A percentile compares a stretch with the other conserved stretches of the same genome.
phyloP scores from a whole-genome alignment of 2,113 vertebrate genomes.

The Poeciliopsis occidentalis region DNA sequence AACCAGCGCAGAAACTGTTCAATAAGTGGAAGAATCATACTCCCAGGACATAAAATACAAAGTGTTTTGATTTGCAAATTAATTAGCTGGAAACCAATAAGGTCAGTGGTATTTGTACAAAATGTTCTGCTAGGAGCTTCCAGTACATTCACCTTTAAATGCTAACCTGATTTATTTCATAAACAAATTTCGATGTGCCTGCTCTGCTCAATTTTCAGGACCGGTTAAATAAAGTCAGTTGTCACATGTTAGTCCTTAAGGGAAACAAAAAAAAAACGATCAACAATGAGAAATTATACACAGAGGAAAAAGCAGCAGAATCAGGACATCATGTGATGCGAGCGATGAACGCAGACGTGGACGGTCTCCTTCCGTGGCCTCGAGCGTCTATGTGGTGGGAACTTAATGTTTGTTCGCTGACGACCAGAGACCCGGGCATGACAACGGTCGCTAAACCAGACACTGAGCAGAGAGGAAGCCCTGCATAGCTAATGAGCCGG shows the following conservation, averaged over 20 bases:
- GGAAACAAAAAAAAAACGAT: conserved; percentile 7
- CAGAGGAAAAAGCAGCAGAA: conserved; percentile 7
- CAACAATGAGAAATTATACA: conserved; percentile 24
- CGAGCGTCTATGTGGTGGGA: conserved; percentile 13
- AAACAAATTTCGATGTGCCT: background rate
- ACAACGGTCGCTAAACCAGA: conserved; percentile 76
- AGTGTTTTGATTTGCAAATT: too few relatives aligned
- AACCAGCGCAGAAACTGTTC: too few relatives aligned
- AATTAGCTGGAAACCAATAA: too few relatives aligned
- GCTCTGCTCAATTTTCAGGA: background rate
- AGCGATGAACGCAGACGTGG: conserved; percentile 2
- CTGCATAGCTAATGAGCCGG: conserved; percentile 75
- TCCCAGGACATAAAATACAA: too few relatives aligned
- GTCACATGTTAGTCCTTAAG: conserved; percentile 22
- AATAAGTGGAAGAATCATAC: too few relatives aligned
- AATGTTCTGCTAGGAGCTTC: too few relatives aligned
- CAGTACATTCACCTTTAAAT: too few relatives aligned
- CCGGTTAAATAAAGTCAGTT: conserved; percentile 8
- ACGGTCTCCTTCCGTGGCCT: conserved; percentile 5
- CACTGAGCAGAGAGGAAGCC: conserved; percentile 63
- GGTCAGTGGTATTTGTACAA: too few relatives aligned
- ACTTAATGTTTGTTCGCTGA: conserved; percentile 65
- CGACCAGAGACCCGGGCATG: conserved; percentile 58
- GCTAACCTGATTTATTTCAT: background rate
- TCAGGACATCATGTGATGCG: conserved; percentile 38